phyloP scores from a whole-genome alignment of 2,888 invertebrate genomes.

The Smittia sp. region DNA sequence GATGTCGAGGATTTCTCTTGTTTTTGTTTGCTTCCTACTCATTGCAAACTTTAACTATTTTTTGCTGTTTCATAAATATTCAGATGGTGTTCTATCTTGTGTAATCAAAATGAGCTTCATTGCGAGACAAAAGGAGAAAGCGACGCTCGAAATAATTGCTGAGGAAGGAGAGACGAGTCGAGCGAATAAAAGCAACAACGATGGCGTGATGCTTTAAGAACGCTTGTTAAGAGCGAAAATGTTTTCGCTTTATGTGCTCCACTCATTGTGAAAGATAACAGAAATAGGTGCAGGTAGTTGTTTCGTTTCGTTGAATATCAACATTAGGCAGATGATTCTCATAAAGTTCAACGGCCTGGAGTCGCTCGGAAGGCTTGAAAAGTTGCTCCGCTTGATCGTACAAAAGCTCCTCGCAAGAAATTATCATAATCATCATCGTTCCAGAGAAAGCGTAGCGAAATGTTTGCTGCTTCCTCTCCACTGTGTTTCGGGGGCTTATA shows the following conservation, averaged over 20 bases:
- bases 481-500: background rate
- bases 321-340: background rate
- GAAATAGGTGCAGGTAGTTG: slow-evolving; percentile 5
- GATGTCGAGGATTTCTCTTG: background rate
- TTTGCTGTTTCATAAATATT: background rate
- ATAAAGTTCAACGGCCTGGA: slow-evolving; percentile 30
- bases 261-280: slow-evolving; percentile 16
- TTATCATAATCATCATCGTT: slow-evolving; percentile 18
- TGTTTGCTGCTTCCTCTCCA: background rate
- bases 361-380: background rate
- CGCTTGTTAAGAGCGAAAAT: slow-evolving; percentile 17
- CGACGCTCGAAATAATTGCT: too few species aligned
- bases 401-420: background rate
- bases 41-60: too few species aligned
- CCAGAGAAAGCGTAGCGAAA: background rate
- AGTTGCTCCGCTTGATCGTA: background rate
- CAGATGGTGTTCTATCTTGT: background rate
- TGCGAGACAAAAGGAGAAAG: background rate
- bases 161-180: background rate
- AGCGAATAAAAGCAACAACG: background rate
- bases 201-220: slow-evolving; percentile 14
- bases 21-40: too few species aligned
- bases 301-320: background rate
- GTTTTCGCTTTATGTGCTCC: background rate
- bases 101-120: background rate